Conservation (phyloP, 1,140 invertebrate species). For the Thalassaphorura encarpata region DNA sequence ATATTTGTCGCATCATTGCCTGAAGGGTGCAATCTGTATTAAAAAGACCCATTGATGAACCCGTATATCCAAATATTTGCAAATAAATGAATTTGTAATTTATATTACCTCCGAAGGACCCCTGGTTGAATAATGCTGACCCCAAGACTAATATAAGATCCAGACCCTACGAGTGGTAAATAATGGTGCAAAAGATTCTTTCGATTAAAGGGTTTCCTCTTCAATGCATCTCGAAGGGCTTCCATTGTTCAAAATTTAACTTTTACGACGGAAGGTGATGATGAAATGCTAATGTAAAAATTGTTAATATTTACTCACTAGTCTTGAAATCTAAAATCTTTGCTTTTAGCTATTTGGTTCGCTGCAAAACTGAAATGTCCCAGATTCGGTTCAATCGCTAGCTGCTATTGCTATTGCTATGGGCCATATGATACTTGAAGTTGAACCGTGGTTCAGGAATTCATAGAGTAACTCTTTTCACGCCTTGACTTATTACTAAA, state of each 20-base stretch:
- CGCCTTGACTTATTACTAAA: too few species aligned
- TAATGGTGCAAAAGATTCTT: slow-evolving; percentile 12
- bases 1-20: slow-evolving; percentile 11
- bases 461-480: too few species aligned
- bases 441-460: too few species aligned
- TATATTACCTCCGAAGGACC: background rate
- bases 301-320: background rate
- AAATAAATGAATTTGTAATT: too few species aligned
- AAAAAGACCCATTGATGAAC: background rate
- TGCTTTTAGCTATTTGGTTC: too few species aligned
- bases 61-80: too few species aligned
- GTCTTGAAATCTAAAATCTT: background rate
- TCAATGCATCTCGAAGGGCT: background rate
- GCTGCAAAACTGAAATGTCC: too few species aligned
- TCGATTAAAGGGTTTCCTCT: slow-evolving; percentile 8
- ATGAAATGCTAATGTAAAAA: background rate
- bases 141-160: background rate
- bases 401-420: too few species aligned
- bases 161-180: slow-evolving; percentile 5
- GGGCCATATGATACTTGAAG: too few species aligned
- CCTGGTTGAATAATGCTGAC: slow-evolving; percentile 4
- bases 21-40: background rate
- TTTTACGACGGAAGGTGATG: background rate
- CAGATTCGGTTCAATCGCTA: too few species aligned
- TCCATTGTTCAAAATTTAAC: too few species aligned